Base-by-base conservation (phyloP, 2,888 invertebrate species). In the Tenodera sinensis region DNA sequence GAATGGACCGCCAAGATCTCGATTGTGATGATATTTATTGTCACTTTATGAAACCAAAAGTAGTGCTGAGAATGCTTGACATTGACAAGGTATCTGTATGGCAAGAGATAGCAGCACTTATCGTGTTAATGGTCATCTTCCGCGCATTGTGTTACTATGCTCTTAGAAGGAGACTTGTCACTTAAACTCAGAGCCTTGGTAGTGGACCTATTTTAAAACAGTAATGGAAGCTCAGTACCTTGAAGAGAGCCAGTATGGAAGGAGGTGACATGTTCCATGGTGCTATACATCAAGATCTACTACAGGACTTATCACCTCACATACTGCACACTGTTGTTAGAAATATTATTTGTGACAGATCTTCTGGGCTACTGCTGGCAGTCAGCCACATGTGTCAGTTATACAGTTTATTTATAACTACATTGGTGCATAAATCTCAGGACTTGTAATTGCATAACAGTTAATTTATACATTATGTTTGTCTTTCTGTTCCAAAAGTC, bases 1-100 rank as follows among this genome's bases (percentile, higher is more conserved):
- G 96, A 12, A 95, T 95, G 90, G 94, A 94, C 89, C 93, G 96
- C 20, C 93, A 93, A 83, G 94, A 94, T 3, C 92, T 96, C 7
- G 93, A 94, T 4, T 96, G 96, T 91, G 92, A 93, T 25, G 95
- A 95, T 0, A 93, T 95, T 54, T 96, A 96, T 91, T 96, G 96
- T 91, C 96, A 96, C 91, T 90, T 89, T 82, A 85, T 83, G 15
- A 95, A 96, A 92, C 96, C 96, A 0, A 94, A 95, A 84, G 95
- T 95, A 1, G 91, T 96, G 6, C 91, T 96, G 0, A 94, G 94
- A 91, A 96, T 95, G 91, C 91, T 96, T 54, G 95, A 96, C 91
- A 93, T 96, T 14, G 95, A 95, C 87, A 93, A 93, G 14, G 94
- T 92, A 28, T 95, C 96, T 0, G 94, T 96, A 3, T 94, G 95